Percentiles rank a stretch among this genome's conserved stretches.
Evolutionary conservation across 2,113 vertebrate species (phyloP).

Genomic region (Meles meles): DNA sequence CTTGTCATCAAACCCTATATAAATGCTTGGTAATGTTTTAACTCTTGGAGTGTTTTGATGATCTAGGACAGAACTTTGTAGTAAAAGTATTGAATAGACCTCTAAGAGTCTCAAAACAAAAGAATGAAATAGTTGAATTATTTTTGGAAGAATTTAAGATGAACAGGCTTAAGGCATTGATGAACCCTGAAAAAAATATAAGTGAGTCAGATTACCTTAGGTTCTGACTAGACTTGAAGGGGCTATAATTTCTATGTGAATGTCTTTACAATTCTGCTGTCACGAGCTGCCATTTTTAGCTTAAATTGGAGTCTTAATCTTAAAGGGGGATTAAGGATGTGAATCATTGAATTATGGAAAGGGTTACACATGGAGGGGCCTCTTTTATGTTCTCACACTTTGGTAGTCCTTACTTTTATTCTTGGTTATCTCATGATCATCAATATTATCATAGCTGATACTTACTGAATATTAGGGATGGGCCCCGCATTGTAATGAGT

Average conservation of each 20-base stretch:
- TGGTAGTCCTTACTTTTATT: neutral
- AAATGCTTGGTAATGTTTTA: neutral
- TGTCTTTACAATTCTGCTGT: neutral
- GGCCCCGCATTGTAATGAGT: neutral
- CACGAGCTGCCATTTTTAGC: neutral
- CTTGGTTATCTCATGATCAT: neutral
- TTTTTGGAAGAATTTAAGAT: neutral
- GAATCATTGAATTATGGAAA: neutral
- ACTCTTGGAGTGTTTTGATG: neutral
- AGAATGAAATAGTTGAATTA: neutral
- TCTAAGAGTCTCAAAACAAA: neutral
- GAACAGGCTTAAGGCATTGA: neutral
- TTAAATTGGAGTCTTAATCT: neutral
- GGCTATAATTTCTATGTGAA: neutral
- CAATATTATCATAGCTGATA: neutral
- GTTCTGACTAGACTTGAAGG: neutral
- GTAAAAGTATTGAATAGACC: neutral
- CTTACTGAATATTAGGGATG: neutral
- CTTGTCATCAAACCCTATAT: neutral
- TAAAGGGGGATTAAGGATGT: neutral
- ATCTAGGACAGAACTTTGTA: neutral
- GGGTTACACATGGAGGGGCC: rapidly evolving
- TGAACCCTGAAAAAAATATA: neutral
- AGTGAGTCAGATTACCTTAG: neutral
- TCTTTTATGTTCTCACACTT: neutral